Evolutionary conservation across 2,888 invertebrate species (phyloP).

Genomic region (Myopa testacea): DNA sequence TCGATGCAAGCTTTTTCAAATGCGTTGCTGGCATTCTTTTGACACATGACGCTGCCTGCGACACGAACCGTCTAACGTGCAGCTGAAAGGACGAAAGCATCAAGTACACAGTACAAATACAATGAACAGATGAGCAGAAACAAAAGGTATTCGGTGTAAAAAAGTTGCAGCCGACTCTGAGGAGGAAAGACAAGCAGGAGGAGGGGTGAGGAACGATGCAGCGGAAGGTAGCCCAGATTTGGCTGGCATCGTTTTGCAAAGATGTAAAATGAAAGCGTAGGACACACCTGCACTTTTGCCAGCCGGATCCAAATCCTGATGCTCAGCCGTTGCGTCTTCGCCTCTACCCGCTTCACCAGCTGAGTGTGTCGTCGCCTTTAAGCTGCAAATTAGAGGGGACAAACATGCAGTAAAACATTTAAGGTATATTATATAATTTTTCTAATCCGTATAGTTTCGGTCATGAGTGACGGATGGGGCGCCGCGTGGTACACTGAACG

Average conservation of each 20-base stretch:
- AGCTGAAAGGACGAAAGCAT: slow-evolving; percentile 7
- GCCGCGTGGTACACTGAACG: no score
- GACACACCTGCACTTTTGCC: neutral
- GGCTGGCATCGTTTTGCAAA: neutral
- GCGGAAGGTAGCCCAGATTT: neutral
- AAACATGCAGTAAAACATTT: no score
- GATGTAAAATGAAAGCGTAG: neutral
- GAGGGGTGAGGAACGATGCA: neutral
- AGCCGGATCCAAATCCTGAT: neutral
- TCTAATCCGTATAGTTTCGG: no score
- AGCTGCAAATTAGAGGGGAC: neutral
- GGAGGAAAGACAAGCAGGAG: neutral
- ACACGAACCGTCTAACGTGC: slow-evolving; percentile 4
- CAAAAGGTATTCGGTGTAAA: slow-evolving; percentile 19
- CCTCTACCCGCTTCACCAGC: neutral
- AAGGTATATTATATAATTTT: no score
- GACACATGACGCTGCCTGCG: slow-evolving; percentile 13
- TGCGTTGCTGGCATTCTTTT: slow-evolving; percentile 19
- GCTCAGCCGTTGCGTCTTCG: neutral
- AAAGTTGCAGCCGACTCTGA: neutral
- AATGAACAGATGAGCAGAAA: slow-evolving; percentile 17
- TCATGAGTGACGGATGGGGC: no score
- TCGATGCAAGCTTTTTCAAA: neutral
- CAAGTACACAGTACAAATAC: slow-evolving; percentile 24
- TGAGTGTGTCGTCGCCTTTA: neutral